Conservation (phyloP, 2,888 invertebrate genomes). For the Cactoblastis cactorum region DNA sequence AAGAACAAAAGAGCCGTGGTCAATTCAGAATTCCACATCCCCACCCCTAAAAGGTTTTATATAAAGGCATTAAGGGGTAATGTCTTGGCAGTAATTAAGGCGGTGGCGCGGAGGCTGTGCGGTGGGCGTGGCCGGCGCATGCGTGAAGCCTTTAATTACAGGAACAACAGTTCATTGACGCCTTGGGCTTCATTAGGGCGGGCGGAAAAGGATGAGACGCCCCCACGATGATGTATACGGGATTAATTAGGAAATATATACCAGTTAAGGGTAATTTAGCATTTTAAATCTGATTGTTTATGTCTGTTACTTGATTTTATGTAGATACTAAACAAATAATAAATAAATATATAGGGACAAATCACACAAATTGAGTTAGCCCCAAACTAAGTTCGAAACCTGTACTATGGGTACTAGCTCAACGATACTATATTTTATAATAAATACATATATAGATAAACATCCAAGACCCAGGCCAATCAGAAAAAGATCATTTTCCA, state of each 20-base stretch:
- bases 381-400: no score
- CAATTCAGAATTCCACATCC: constrained; percentile 13
- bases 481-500: no score
- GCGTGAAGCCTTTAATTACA: constrained; percentile 69
- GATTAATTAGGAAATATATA: constrained; percentile 2
- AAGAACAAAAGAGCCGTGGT: neutral
- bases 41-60: constrained; percentile 33
- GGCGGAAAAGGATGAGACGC: constrained; percentile 24
- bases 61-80: constrained; percentile 71
- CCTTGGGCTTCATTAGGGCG: constrained; percentile 65
- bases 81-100: constrained; percentile 75
- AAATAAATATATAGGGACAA: no score
- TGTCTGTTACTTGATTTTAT: no score
- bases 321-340: no score
- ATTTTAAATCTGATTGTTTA: no score
- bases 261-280: no score
- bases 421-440: no score
- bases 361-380: no score
- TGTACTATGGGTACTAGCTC: no score
- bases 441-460: no score
- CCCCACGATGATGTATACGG: constrained; percentile 4
- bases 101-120: constrained; percentile 62
- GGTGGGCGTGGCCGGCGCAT: constrained; percentile 74
- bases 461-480: no score
- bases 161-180: constrained; percentile 70